phyloP scores from a whole-genome alignment of 1,140 invertebrate genomes.

The Neotoxoptera formosana region DNA sequence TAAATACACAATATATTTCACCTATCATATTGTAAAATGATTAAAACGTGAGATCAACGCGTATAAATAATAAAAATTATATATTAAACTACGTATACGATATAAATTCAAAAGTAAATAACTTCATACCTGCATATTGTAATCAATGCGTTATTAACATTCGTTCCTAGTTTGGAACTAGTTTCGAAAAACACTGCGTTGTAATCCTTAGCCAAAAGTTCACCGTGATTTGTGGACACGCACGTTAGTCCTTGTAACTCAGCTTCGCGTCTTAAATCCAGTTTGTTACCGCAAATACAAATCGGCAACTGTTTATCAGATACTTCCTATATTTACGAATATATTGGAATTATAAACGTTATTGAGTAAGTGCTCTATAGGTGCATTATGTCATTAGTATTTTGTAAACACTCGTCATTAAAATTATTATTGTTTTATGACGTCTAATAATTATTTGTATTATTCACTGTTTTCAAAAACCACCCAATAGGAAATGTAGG shows the following conservation, averaged over 20 bases:
- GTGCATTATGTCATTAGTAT: neutral
- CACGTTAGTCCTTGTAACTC: conserved; percentile 58
- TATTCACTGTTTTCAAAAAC: neutral
- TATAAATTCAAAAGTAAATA: neutral
- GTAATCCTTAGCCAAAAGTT: conserved; percentile 59
- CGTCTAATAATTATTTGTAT: neutral
- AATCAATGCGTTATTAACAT: conserved; percentile 59
- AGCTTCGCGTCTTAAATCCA: conserved; percentile 60
- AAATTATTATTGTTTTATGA: neutral
- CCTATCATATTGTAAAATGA: neutral
- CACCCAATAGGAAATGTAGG: neutral
- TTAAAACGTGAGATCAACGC: neutral
- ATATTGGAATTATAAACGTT: neutral
- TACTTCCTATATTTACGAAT: conserved; percentile 58
- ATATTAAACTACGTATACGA: neutral
- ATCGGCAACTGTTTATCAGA: conserved; percentile 60
- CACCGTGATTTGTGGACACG: conserved; percentile 58
- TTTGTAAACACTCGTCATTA: neutral
- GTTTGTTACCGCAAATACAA: conserved; percentile 61
- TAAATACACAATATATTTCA: neutral
- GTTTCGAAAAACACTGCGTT: conserved; percentile 60
- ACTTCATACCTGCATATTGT: conserved; percentile 59
- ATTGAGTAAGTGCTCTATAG: no score
- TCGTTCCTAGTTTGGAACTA: conserved; percentile 61
- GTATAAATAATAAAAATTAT: neutral